Evolutionary conservation across 2,888 invertebrate species (phyloP), one percentile per base, ranked within the genome.

Genomic region (Ctenicera cuprea): DNA sequence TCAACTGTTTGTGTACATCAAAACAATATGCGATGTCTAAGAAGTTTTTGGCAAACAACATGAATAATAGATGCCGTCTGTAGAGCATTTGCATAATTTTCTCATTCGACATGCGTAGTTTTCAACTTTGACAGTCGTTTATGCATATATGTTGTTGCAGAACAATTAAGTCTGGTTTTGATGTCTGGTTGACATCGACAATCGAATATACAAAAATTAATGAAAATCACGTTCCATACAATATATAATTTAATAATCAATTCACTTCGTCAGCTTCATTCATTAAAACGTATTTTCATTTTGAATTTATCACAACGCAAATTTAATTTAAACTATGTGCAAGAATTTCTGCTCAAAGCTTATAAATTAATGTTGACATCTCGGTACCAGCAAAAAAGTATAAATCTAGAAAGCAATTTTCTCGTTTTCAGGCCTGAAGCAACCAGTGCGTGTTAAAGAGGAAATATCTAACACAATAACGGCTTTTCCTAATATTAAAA

Each of bases 401-500:
- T 59, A 38, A 52, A 38, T 59, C 38, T 22, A 20, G 59, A 59
- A 59, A 59, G 59, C 59, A 62, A 61, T 66, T 72, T 72, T 67
- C 59, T 37, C 65, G 57, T 72, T 72, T 72, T 50, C 71, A 30
- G 7, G 63, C 63, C 30, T 26, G 50, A 52, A 52, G 63, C 52
- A 63, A 64, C 63, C 57, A 57, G 57, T 68, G 67, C 67, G 59
- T 59, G 59, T 26, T 30, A 69, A 70, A 57, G 70, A 48, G 63
- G 45, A 69, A 73, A 70, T 64, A 64, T 65, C 59, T 59, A 33
- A 59, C 59, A 71, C 66, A 74, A 64, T 75, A 75, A 75, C 70
- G 64, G 37, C 66, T 64, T 66, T 71, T 76, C 71, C 74, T 64
- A 67, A 74, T 76, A 76, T 74, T 76, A 76, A 76, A 75, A 73